Conservation (phyloP, 2,113 vertebrate genomes). For the Solea solea region DNA sequence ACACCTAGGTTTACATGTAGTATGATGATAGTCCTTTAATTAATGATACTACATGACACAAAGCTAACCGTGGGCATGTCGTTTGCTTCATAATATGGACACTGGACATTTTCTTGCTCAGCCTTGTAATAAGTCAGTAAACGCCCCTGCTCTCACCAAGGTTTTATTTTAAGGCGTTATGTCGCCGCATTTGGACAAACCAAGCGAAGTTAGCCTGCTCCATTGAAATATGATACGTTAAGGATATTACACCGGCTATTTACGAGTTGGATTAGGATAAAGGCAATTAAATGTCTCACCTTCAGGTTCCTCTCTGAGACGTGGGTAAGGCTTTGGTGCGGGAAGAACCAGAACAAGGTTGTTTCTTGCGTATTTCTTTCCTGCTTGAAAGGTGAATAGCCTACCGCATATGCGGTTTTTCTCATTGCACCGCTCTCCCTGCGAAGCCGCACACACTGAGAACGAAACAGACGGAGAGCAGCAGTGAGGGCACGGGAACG, state of each 20-base stretch:
- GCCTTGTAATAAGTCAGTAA: neutral
- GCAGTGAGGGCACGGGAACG: conserved; percentile 69
- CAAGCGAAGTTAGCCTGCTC: conserved; percentile 72
- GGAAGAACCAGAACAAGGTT: conserved; percentile 48
- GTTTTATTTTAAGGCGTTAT: conserved; percentile 61
- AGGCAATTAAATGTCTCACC: conserved; percentile 76
- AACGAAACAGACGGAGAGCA: conserved; percentile 72
- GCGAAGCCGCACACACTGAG: conserved; percentile 77
- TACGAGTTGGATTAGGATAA: conserved; percentile 66
- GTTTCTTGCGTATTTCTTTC: conserved; percentile 55
- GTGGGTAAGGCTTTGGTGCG: conserved; percentile 55
- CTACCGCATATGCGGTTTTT: conserved; percentile 84
- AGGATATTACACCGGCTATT: conserved; percentile 64
- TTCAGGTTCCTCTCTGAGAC: conserved; percentile 68
- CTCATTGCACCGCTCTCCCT: conserved; percentile 77
- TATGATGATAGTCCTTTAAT: neutral
- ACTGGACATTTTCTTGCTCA: neutral
- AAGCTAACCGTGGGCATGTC: neutral
- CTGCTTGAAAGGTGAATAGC: conserved; percentile 72
- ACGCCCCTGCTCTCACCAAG: conserved; percentile 8
- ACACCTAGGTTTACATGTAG: neutral
- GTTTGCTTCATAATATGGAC: neutral
- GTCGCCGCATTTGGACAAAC: conserved; percentile 66
- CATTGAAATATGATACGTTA: conserved; percentile 74
- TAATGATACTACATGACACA: neutral